phyloP scores from a whole-genome alignment of 2,797 vertebrate genomes.

The Anabacerthia variegaticeps region DNA sequence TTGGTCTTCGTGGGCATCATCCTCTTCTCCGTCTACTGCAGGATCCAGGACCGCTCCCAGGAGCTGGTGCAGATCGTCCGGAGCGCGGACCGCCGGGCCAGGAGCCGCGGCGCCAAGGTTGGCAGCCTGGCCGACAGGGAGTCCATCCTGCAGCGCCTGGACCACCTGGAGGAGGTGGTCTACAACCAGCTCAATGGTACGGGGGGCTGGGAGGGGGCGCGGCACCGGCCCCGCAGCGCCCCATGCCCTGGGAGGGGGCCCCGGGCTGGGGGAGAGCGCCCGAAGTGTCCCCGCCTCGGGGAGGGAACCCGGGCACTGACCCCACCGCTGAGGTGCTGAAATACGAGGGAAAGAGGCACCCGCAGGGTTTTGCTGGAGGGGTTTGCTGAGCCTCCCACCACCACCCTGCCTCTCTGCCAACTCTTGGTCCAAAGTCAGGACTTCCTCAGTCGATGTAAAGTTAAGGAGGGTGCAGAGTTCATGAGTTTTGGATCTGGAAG shows the following conservation, averaged over 20 bases:
- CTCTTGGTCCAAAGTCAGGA: neutral
- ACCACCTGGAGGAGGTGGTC: conserved; percentile 96
- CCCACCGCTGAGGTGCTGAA: neutral
- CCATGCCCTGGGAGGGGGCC: neutral
- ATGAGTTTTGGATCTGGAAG: neutral
- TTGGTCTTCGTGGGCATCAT: conserved; percentile 95
- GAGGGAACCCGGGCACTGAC: neutral
- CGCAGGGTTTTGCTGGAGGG: neutral
- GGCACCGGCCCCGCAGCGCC: rapidly evolving
- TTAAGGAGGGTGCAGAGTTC: neutral
- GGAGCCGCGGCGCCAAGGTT: conserved; percentile 85
- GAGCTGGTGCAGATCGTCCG: conserved; percentile 90
- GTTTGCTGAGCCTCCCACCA: neutral
- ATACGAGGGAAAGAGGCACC: neutral
- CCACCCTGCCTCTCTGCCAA: no score
- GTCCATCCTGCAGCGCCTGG: conserved; percentile 93
- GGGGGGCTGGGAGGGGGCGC: conserved; percentile 17
- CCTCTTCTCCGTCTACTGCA: conserved; percentile 97
- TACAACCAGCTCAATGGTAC: conserved; percentile 96
- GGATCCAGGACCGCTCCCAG: conserved; percentile 93
- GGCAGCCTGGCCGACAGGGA: conserved; percentile 88
- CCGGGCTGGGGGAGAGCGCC: neutral
- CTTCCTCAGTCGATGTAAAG: neutral
- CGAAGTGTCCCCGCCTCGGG: rapidly evolving
- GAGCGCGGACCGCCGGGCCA: conserved; percentile 85